Evolutionary conservation across 2,797 vertebrate genomes (phyloP).

Genomic region (Pangasius djambal): DNA sequence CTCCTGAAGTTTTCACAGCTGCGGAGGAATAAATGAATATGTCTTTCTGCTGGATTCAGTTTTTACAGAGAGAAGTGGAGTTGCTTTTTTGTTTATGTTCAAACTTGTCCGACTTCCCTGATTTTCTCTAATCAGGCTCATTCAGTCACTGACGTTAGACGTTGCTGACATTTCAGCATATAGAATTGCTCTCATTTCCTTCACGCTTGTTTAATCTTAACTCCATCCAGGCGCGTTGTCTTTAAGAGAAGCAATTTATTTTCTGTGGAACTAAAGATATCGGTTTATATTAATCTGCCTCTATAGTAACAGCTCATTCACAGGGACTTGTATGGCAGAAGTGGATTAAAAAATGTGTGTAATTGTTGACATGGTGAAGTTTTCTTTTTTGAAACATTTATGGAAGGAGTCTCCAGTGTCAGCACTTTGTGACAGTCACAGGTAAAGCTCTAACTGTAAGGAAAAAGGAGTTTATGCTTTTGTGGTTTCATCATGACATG

Average conservation of each 20-base stretch:
- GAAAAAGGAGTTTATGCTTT: neutral
- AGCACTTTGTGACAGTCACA: neutral
- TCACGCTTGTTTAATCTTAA: too few species aligned
- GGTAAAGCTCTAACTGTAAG: neutral
- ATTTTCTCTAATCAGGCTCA: slow-evolving; percentile 17
- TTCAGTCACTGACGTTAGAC: neutral
- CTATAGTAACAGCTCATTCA: neutral
- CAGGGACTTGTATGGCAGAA: neutral
- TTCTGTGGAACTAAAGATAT: neutral
- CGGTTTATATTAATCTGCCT: neutral
- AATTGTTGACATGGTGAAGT: neutral
- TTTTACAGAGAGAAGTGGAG: neutral
- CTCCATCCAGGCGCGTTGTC: neutral
- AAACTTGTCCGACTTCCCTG: neutral
- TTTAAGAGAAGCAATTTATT: neutral
- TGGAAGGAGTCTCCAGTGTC: neutral
- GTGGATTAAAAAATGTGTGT: neutral
- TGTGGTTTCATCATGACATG: neutral
- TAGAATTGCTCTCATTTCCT: neutral
- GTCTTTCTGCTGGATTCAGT: slow-evolving; percentile 20
- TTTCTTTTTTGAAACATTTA: neutral
- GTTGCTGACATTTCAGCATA: neutral
- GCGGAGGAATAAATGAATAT: slow-evolving; percentile 52
- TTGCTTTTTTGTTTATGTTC: neutral
- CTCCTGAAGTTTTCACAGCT: slow-evolving; percentile 57